Percentiles rank a stretch among this genome's conserved stretches.
Conservation (phyloP, 2,113 vertebrate genomes). For the Lucifuga dentata region DNA sequence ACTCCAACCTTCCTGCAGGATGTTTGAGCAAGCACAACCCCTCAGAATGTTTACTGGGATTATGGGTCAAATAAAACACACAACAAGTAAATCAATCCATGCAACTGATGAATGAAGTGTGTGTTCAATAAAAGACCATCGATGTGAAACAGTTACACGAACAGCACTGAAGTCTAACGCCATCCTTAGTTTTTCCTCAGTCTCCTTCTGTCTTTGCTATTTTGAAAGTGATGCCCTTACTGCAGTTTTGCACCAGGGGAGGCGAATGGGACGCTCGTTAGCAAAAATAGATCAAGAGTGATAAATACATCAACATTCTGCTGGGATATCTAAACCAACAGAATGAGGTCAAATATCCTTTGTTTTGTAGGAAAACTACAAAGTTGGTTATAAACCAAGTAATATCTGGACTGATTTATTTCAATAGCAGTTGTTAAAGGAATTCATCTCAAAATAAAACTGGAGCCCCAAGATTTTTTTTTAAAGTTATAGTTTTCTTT, state of each 20-base stretch:
- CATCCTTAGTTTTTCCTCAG: background rate
- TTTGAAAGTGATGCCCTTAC: background rate
- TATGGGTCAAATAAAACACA: slow-evolving; percentile 5
- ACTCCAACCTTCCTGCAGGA: slow-evolving; percentile 40
- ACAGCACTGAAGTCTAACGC: background rate
- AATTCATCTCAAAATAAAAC: no score
- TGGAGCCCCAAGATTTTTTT: no score
- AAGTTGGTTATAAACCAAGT: background rate
- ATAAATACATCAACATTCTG: background rate
- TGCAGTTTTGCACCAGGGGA: background rate
- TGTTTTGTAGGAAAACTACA: background rate
- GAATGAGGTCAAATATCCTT: background rate
- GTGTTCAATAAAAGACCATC: background rate
- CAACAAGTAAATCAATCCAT: slow-evolving; percentile 5
- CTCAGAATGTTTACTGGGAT: slow-evolving; percentile 11
- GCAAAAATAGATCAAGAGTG: background rate
- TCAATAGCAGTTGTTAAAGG: no score
- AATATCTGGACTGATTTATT: no score
- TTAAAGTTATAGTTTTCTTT: no score
- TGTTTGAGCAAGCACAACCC: slow-evolving; percentile 22
- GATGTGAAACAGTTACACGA: background rate
- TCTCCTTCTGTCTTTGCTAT: background rate
- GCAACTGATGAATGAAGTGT: background rate
- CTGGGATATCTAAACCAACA: slow-evolving; percentile 1
- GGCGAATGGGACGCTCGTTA: background rate